Evolutionary conservation across 2,797 vertebrate genomes (phyloP), one percentile per base, ranked within the genome.

Genomic region (Nyctibius grandis): DNA sequence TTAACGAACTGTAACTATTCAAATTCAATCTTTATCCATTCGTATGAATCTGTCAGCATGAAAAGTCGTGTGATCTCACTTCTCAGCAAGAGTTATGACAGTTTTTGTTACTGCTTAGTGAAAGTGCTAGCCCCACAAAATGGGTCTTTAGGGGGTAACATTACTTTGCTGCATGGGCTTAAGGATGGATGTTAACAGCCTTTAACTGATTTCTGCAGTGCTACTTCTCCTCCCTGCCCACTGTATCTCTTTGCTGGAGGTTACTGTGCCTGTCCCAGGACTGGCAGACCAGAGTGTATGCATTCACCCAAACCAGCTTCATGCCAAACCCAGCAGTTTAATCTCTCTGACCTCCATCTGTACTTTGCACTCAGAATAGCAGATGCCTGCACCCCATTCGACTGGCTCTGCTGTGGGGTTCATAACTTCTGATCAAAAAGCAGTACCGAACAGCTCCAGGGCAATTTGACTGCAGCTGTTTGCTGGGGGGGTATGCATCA

Each of bases 81-180:
- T 72, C 28, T 57, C 47, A 18, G 34, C n/a, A 68, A 36, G 29
- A 53, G 7, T 47, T 83, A 36, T 0, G 10, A 42, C 44, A 63
- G 2, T 21, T 89, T 90, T 51, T 80, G 20, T 57, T 61, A 9
- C 17, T n/a, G 61, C 22, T 76, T 22, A 33, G 11, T 78, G 69
- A 34, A 82, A 73, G 20, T 33, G 22, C 14, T 51, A 50, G 45
- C 40, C 29, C 22, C 33, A 36, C 74, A 33, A 74, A 86, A 51
- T 16, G 12, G 12, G 5, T 65, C 18, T 78, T 90, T 38, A 31
- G 40, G 4, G 19, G 3, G 11, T 60, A 59, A 68, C 14, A 28
- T 40, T 6, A 6, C 14, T 72, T 85, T 64, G 33, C 50, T 0
- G 0, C 3, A 0, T 38, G 51, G 44, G 16, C n/a, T 63, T 79